These are phyloP conservation scores for Chascanopsetta lugubris DNA, from an alignment of 2,113 vertebrate species.

Conservation along the genomic window DNA sequence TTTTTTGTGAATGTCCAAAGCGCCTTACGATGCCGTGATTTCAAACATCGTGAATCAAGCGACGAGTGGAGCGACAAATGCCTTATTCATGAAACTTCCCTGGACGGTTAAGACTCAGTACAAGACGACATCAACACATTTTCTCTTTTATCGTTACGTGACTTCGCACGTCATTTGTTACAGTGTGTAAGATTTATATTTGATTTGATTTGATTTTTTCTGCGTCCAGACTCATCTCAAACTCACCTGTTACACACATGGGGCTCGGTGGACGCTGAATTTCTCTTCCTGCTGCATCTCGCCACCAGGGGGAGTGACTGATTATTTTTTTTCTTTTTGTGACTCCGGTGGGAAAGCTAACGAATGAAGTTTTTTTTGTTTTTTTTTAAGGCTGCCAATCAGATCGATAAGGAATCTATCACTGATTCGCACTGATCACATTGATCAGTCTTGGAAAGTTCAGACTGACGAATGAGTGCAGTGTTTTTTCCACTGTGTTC, in stretches of 20 bases:
- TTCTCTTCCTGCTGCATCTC: constrained; percentile 50
- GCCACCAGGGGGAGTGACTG: constrained; percentile 70
- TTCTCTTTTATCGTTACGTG: constrained; percentile 11
- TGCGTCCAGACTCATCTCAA: constrained; percentile 50
- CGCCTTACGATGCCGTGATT: constrained; percentile 69
- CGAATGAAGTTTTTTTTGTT: constrained; percentile 62
- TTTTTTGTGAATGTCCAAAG: constrained; percentile 64
- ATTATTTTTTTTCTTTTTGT: constrained; percentile 56
- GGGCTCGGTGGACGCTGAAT: constrained; percentile 26
- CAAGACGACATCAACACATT: constrained; percentile 26
- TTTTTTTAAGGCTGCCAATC: constrained; percentile 89
- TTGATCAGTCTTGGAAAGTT: constrained; percentile 94
- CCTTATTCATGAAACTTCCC: constrained; percentile 66
- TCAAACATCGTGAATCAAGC: constrained; percentile 52
- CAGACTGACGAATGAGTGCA: constrained; percentile 87
- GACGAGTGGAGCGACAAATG: constrained; percentile 59
- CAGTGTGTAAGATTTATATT: too few relatives aligned
- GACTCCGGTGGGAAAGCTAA: constrained; percentile 85
- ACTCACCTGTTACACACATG: constrained; percentile 42
- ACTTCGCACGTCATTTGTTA: constrained; percentile 1
- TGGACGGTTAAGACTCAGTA: constrained; percentile 35
- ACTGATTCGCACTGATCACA: constrained; percentile 98
- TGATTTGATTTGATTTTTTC: too few relatives aligned
- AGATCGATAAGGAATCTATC: constrained; percentile 84
- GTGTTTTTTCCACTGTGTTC: constrained; percentile 95